Evolutionary conservation across 2,113 vertebrate genomes (phyloP).

Genomic region (Kobus ellipsiprymnus): DNA sequence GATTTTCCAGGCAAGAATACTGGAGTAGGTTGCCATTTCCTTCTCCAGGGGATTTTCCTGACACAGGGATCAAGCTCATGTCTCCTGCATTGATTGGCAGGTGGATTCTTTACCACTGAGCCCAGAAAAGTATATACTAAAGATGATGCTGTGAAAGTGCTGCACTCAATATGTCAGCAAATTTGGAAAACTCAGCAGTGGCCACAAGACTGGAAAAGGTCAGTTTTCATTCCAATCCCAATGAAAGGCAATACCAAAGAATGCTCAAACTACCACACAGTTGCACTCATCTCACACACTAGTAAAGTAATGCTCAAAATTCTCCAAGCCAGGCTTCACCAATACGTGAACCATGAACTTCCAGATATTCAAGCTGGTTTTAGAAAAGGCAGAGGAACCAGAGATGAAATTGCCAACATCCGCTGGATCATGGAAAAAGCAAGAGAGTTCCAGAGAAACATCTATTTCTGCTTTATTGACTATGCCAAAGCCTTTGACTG

Average conservation of each 20-base stretch:
- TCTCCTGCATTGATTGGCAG: neutral
- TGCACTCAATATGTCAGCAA: neutral
- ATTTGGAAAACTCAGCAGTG: neutral
- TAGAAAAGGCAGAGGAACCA: neutral
- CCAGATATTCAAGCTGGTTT: neutral
- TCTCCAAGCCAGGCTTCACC: neutral
- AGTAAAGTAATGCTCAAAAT: neutral
- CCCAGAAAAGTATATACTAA: neutral
- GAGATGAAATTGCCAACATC: neutral
- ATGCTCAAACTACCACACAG: neutral
- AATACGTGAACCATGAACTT: neutral
- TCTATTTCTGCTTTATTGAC: neutral
- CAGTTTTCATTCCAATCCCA: neutral
- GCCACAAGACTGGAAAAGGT: neutral
- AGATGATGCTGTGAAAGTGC: neutral
- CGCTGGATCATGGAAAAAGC: rapidly evolving
- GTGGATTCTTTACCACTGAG: neutral
- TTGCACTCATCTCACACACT: neutral
- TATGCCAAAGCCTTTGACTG: neutral
- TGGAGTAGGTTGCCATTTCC: neutral
- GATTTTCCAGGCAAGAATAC: neutral
- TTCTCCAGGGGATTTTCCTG: neutral
- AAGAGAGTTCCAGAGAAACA: neutral
- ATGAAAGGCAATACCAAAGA: neutral
- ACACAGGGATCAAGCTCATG: neutral